Evolutionary conservation across 1,140 invertebrate species (phyloP).

Genomic region (Tenebrio molitor): DNA sequence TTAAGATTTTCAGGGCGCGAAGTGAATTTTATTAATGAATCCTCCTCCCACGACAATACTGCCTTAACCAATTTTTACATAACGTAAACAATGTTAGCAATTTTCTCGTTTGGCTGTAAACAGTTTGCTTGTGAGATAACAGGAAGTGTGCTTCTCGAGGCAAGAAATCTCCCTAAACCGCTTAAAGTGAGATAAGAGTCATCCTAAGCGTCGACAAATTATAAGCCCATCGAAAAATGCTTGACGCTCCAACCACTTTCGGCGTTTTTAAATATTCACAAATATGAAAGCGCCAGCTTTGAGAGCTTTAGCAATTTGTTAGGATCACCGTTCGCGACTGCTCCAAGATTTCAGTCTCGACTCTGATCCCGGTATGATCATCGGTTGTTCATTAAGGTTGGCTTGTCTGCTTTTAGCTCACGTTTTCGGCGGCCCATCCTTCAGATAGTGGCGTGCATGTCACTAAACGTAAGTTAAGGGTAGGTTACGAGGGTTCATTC

Average conservation of each 20-base stretch:
- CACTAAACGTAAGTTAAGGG: constrained; percentile 10
- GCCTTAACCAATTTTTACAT: too few species aligned
- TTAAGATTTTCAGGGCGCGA: too few species aligned
- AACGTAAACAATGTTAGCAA: too few species aligned
- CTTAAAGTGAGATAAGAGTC: background rate
- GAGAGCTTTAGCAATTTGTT: constrained; percentile 39
- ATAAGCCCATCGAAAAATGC: background rate
- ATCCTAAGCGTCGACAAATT: background rate
- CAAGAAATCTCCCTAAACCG: too few species aligned
- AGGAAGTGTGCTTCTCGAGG: too few species aligned
- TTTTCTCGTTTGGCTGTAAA: too few species aligned
- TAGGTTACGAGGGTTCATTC: constrained; percentile 9
- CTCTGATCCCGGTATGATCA: constrained; percentile 34
- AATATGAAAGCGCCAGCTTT: too few species aligned
- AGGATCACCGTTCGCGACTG: constrained; percentile 30
- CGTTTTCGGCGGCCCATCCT: constrained; percentile 28
- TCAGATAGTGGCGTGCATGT: constrained; percentile 32
- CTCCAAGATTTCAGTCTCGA: constrained; percentile 32
- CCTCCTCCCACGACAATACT: too few species aligned
- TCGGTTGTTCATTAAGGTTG: constrained; percentile 45
- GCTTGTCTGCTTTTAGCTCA: constrained; percentile 41
- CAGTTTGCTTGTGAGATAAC: too few species aligned
- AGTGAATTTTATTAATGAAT: too few species aligned
- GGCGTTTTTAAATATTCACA: background rate
- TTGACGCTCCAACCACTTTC: background rate